Percentiles rank a stretch among this genome's conserved stretches.
phyloP scores from a whole-genome alignment of 92 coral and sea anemone species.

The Muricea muricata region DNA sequence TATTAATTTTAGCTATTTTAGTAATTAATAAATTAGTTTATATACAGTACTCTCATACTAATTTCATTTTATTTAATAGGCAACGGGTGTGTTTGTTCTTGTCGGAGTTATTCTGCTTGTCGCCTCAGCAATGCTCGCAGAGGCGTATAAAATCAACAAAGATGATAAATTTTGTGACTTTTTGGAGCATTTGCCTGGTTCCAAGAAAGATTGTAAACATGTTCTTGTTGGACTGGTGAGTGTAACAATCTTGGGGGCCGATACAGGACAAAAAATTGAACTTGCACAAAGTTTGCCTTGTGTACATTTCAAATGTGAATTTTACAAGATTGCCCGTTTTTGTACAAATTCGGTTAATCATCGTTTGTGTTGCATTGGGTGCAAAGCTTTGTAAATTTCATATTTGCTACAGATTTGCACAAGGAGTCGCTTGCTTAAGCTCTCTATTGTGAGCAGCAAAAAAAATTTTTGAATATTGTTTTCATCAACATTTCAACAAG shows the following conservation, averaged over 20 bases:
- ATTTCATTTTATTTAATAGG: conserved; percentile 1
- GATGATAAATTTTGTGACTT: neutral
- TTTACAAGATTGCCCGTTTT: neutral
- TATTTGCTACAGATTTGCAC: too few relatives aligned
- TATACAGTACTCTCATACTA: too few relatives aligned
- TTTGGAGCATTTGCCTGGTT: neutral
- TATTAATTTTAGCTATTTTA: too few relatives aligned
- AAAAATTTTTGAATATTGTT: too few relatives aligned
- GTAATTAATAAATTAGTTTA: too few relatives aligned
- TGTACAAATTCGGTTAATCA: too few relatives aligned
- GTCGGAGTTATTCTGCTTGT: neutral
- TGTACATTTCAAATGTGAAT: neutral
- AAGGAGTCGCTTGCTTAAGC: too few relatives aligned
- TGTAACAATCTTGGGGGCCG: neutral
- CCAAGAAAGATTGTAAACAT: conserved; percentile 1
- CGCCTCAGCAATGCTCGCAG: conserved; percentile 30
- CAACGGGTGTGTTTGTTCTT: neutral
- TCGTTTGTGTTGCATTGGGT: too few relatives aligned
- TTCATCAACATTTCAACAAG: too few relatives aligned
- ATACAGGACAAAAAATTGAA: neutral
- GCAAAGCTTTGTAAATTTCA: too few relatives aligned
- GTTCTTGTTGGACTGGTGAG: conserved; percentile 26
- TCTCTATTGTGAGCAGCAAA: too few relatives aligned
- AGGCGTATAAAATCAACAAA: neutral
- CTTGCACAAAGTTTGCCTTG: too few relatives aligned